Conservation (phyloP, 2,888 invertebrate species). For the Drosophila prostipennis region DNA sequence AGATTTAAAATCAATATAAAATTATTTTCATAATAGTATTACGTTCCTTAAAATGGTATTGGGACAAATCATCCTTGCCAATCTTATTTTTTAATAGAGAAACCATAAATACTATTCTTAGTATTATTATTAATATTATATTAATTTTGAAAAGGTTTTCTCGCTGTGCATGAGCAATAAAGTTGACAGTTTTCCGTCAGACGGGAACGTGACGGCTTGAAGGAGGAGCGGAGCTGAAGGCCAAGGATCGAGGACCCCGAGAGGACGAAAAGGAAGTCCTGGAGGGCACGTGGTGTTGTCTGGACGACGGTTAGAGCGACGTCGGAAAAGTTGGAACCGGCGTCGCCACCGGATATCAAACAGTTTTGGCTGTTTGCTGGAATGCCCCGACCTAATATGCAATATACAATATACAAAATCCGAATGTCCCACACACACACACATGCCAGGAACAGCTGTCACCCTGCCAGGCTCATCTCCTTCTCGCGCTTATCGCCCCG, state of each 20-base stretch:
- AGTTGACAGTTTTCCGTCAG: conserved; percentile 67
- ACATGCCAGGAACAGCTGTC: conserved; percentile 39
- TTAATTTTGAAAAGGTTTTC: neutral
- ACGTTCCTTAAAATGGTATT: too few relatives aligned
- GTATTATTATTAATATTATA: too few relatives aligned
- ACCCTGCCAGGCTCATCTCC: conserved; percentile 10
- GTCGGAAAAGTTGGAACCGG: conserved; percentile 67
- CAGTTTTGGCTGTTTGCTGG: conserved; percentile 63
- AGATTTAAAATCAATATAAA: too few relatives aligned
- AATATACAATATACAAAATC: conserved; percentile 27
- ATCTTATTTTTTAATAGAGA: too few relatives aligned
- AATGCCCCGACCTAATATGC: conserved; percentile 43
- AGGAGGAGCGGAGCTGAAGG: conserved; percentile 14
- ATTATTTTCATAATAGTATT: too few relatives aligned
- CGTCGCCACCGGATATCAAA: conserved; percentile 74
- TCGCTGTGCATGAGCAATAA: conserved; percentile 57
- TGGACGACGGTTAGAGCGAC: conserved; percentile 38
- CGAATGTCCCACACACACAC: conserved; percentile 13
- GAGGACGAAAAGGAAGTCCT: conserved; percentile 3
- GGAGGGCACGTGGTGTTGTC: conserved; percentile 36
- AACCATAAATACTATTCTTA: too few relatives aligned
- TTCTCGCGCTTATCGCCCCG: conserved; percentile 29
- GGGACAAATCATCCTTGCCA: too few relatives aligned
- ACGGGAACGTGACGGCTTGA: conserved; percentile 69
- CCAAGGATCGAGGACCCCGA: conserved; percentile 3